Evolutionary conservation across 23 tunicate species (phyloP), one percentile per base, ranked within the genome.

Genomic region (Trididemnum clinides): DNA sequence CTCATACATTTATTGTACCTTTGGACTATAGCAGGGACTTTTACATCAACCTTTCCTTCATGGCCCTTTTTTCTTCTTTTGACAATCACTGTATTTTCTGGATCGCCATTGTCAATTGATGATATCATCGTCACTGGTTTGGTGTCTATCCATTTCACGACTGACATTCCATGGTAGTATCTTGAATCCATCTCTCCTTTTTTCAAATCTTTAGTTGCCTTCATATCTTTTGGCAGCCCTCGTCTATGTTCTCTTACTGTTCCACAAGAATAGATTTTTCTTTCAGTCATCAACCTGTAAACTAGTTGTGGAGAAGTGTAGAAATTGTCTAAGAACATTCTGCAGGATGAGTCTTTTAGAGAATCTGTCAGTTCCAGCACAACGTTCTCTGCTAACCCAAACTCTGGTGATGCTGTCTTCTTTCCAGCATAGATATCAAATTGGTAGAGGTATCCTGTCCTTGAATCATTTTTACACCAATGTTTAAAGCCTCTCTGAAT

Each of bases 231-330:
- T 1, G 57, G 28, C n/a, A 73, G 27, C 3, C 80, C 80, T 22
- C 22, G 26, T 38, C 80, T 7, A 26, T 37, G 3, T n/a, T 39
- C 80, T 39, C 57, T 20, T 3, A 38, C 80, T 37, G 80, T 73
- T 36, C 80, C 80, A 73, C 57, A 73, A 19, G 30, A 2, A 38
- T 12, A 73, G 19, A 36, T 73, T 2, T 66, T 66, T 20, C n/a
- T 66, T 66, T n/a, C n/a, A n/a, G n/a, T n/a, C 75, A 66, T 29
- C 75, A 66, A 66, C n/a, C 75, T 29, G 37, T 66, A 66, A 66
- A 66, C 36, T n/a, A 37, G 7, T 19, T 20, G 27, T 5, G 80
- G 80, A 37, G 80, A 73, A 12, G 80, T 73, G 27, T n/a, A 73
- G 25, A 73, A 73, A 38, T 22, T 73, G 25, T 36, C 80, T 36